Base-by-base conservation (phyloP, 2,888 invertebrate genomes). In the Aspidiotus destructor region DNA sequence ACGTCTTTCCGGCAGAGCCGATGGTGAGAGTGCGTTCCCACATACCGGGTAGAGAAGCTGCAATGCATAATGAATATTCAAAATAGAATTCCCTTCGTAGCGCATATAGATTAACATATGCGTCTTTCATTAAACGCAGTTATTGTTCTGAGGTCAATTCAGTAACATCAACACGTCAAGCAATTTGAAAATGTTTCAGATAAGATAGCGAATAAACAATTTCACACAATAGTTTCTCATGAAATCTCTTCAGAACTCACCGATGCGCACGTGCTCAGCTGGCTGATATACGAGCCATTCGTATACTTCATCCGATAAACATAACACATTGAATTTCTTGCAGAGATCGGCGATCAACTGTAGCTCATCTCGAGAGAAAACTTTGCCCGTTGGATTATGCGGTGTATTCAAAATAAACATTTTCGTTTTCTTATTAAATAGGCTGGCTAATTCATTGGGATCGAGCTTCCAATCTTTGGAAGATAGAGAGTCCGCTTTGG, bases 1-100 rank as follows among this genome's bases (percentile, higher is more conserved):
- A 97, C 1, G 95, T 93, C 82, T 98, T 99, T 0, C 98, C 98
- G 0, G 96, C 98, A 28, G 96, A 97, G 0, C 98, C 96, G 72
- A 99, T 86, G 0, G 98, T 97, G 48, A 99, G 86, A 0, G 98
- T 98, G 40, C 97, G 83, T 72, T 99, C 95, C 89, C 94, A 99
- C 98, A 99, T 99, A 15, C 81, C 95, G 0, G 97, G 97, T 8
- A 99, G 77, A 0, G 92, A 88, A 0, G 92, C 94, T 88, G 76
- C 10, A 74, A 13, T 15, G 52, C 44, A 28, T 28, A 28, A 28
- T 28, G 9, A 60, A 60, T 60, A 41, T 54, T 9, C 55, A 54
- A 54, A n/a, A 54, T 7, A 52, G 13, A 2, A 52, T 52, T 15
- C 1, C 52, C 15, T 28, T 28, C 28, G 28, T 5, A 28, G 1